Evolutionary conservation across 2,888 invertebrate species (phyloP), one percentile per base, ranked within the genome.

Genomic region (Drosophila sordidapex): DNA sequence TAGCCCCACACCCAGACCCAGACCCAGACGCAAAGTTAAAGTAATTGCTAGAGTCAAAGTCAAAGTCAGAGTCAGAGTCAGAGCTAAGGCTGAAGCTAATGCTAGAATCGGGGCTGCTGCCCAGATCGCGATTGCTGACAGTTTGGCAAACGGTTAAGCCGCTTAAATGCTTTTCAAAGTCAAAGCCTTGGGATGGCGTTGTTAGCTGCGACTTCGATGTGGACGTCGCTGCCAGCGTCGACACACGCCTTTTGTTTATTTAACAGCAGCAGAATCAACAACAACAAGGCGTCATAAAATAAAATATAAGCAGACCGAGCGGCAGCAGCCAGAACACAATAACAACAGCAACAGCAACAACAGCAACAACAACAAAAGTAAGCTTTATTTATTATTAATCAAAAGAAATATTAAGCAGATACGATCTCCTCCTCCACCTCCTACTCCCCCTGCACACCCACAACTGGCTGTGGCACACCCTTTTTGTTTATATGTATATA

Each of bases 181-280:
- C 85, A 81, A 87, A 90, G 82, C 89, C 91, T 90, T 91, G 91
- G 78, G 75, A 73, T 76, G 74, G 80, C 86, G 77, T 10, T 81
- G 72, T 48, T 53, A 35, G 29, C 38, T 25, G 56, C 46, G 15
- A 15, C 70, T 70, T 46, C 15, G 38, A 8, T 6, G 46, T 31
- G 48, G 29, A 27, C n/a, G 65, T 46, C 29, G 25, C 13, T 52
- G 54, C 21, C 57, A 58, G 59, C 82, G 74, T 59, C 75, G 79
- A 83, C 85, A 91, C 87, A 90, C 87, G 91, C 87, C 90, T 91
- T 91, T 91, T 87, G 83, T 88, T 88, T 83, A 81, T 79, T 80
- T 81, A 81, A 76, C 82, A 76, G 68, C 81, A 65, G 40, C 69
- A 36, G 56, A 66, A 31, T n/a, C 57, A 40, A 29, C 53, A 66